Evolutionary conservation across 2,888 invertebrate genomes (phyloP).

Genomic region (Heteromyza rotundicornis): DNA sequence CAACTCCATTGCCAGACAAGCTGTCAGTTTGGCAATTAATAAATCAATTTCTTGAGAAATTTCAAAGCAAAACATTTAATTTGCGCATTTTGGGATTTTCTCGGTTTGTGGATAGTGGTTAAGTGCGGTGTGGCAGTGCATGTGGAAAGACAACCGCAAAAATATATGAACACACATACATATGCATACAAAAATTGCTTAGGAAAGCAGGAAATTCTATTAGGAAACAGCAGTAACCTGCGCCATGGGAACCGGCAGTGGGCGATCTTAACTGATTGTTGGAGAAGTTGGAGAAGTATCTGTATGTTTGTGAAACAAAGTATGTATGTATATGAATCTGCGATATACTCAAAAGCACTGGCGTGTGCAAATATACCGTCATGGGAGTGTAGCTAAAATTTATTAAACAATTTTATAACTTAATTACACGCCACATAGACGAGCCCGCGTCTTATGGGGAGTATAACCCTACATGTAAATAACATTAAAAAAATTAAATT

Average conservation of each 20-base stretch:
- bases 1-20: slow-evolving; percentile 29
- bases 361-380: no score
- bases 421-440: no score
- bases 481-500: no score
- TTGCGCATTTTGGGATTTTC: slow-evolving; percentile 17
- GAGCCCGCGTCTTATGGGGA: no score
- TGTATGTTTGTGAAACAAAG: no score
- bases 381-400: no score
- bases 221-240: not conserved
- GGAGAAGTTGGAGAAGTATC: no score
- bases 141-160: slow-evolving; percentile 16
- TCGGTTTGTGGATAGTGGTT: slow-evolving; percentile 23
- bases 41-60: slow-evolving; percentile 35
- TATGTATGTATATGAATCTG: no score
- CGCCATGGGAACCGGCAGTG: not conserved
- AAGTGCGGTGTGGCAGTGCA: slow-evolving; percentile 13
- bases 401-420: no score
- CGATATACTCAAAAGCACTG: no score
- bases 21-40: slow-evolving; percentile 49
- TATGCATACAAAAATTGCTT: slow-evolving; percentile 1
- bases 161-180: slow-evolving; percentile 7
- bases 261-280: no score
- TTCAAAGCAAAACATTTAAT: slow-evolving; percentile 19
- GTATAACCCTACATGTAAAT: no score
- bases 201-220: not conserved